Conservation (phyloP, 2,113 vertebrate species). For the Glaucomys volans region DNA sequence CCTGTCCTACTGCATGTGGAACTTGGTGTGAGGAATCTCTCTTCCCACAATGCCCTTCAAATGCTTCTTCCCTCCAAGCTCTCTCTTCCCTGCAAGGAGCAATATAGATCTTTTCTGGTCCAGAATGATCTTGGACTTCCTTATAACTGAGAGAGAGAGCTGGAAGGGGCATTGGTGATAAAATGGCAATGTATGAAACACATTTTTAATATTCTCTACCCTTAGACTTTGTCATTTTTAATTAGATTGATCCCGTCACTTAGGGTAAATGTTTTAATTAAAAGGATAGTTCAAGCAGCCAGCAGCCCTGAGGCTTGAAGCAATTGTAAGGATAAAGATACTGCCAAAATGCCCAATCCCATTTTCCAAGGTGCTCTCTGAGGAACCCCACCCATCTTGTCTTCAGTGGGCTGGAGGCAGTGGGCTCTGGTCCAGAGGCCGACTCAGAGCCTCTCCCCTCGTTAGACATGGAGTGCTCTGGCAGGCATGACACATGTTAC, state of each 20-base stretch:
- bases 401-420: neutral
- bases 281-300: conserved; percentile 61
- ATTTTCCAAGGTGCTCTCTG: conserved; percentile 22
- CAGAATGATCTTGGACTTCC: neutral
- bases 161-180: neutral
- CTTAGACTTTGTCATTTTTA: conserved; percentile 43
- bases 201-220: conserved; percentile 17
- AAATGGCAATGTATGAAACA: neutral
- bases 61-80: neutral
- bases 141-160: neutral
- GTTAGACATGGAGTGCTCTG: neutral
- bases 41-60: neutral
- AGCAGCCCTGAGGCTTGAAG: conserved; percentile 38
- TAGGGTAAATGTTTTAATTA: conserved; percentile 70
- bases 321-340: conserved; percentile 25
- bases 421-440: neutral
- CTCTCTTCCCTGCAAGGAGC: neutral
- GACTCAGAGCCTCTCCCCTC: neutral
- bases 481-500: neutral
- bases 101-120: neutral
- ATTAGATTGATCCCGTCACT: conserved; percentile 32
- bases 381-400: neutral
- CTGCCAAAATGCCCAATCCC: conserved; percentile 27
- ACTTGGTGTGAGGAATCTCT: neutral
- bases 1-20: neutral